These are phyloP conservation scores for Acanthopagrus latus DNA, from an alignment of 2,797 vertebrate species.

Conservation along the genomic window DNA sequence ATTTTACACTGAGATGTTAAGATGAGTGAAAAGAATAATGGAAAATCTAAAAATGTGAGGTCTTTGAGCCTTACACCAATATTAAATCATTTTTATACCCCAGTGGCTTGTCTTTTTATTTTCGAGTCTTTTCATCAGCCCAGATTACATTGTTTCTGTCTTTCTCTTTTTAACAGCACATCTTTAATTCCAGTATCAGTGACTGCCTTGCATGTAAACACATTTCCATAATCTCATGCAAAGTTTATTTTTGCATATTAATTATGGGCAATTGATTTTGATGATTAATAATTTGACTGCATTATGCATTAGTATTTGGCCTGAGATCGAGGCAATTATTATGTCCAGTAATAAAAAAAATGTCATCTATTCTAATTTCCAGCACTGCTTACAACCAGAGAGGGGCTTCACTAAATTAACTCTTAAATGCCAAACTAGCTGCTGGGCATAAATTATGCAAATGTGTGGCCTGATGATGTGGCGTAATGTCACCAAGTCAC, in stretches of 20 bases:
- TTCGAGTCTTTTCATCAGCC: neutral
- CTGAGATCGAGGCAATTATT: neutral
- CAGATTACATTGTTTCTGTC: neutral
- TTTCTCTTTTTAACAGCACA: neutral
- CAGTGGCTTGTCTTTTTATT: neutral
- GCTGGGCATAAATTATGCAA: too few relatives aligned
- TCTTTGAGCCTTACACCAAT: neutral
- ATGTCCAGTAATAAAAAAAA: too few relatives aligned
- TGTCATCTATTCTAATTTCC: too few relatives aligned
- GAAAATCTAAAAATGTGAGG: neutral
- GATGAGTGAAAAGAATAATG: neutral
- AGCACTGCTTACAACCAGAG: too few relatives aligned
- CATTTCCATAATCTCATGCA: too few relatives aligned
- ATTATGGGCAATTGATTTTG: neutral
- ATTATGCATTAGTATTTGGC: neutral
- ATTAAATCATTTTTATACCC: conserved; percentile 32
- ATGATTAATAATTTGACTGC: too few relatives aligned
- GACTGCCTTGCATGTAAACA: neutral
- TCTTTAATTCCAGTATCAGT: neutral
- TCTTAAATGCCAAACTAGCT: too few relatives aligned
- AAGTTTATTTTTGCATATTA: neutral
- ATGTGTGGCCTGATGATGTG: too few relatives aligned
- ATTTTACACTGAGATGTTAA: conserved; percentile 15
- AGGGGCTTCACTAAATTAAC: too few relatives aligned
- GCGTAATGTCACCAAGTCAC: too few relatives aligned